Evolutionary conservation across 2,888 invertebrate genomes (phyloP).

Genomic region (Mycalesis mineus): DNA sequence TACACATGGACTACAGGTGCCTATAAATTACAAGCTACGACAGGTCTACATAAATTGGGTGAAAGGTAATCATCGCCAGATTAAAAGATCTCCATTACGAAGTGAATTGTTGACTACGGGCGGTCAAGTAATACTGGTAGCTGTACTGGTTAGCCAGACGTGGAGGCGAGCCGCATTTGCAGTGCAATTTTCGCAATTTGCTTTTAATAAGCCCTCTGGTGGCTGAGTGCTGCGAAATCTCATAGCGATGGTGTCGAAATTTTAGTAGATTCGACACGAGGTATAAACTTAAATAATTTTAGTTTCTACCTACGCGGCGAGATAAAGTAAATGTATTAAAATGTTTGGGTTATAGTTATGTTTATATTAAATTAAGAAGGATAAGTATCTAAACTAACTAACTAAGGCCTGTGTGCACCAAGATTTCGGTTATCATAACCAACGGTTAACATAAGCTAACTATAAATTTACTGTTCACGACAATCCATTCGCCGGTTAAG

Average conservation of each 20-base stretch:
- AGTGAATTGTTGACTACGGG: slow-evolving; percentile 24
- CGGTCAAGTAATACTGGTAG: slow-evolving; percentile 39
- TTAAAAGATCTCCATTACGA: slow-evolving; percentile 34
- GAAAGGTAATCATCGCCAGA: slow-evolving; percentile 32
- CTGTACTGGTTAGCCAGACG: slow-evolving; percentile 62
- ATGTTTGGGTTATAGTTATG: background rate
- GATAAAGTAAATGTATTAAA: background rate
- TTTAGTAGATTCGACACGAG: slow-evolving; percentile 24
- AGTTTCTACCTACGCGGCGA: slow-evolving; percentile 3
- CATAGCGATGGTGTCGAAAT: slow-evolving; percentile 37
- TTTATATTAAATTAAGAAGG: too few relatives aligned
- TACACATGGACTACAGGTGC: slow-evolving; percentile 29
- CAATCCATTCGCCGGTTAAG: too few relatives aligned
- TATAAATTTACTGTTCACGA: too few relatives aligned
- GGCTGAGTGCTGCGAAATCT: slow-evolving; percentile 61
- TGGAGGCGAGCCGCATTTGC: slow-evolving; percentile 68
- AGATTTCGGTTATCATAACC: too few relatives aligned
- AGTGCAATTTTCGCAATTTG: slow-evolving; percentile 75
- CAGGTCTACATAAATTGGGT: slow-evolving; percentile 39
- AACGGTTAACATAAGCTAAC: too few relatives aligned
- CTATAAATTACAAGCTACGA: slow-evolving; percentile 30
- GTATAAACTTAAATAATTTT: slow-evolving; percentile 17
- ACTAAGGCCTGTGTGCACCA: too few relatives aligned
- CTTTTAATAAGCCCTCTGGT: slow-evolving; percentile 71
- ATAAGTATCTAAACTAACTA: too few relatives aligned